These are phyloP conservation scores for Calyptomena viridis DNA, from an alignment of 2,113 vertebrate genomes.

Conservation along the genomic window DNA sequence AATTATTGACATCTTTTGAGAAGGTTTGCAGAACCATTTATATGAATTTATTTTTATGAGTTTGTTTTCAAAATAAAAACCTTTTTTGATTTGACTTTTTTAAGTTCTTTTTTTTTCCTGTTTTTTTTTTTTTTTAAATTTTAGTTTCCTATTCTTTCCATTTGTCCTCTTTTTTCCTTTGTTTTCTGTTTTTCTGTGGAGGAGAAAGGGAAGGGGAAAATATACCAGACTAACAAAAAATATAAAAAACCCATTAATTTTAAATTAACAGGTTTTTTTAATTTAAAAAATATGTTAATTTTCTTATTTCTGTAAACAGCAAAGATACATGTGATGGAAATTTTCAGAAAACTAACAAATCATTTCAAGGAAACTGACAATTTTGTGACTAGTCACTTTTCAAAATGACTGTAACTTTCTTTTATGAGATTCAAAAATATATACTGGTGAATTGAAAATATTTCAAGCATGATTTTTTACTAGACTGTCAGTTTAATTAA, in stretches of 20 bases:
- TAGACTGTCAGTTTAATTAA: slow-evolving; percentile 64
- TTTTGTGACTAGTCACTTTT: neutral
- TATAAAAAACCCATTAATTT: neutral
- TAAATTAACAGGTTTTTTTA: too few relatives aligned
- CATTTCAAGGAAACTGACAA: neutral
- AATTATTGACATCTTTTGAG: neutral
- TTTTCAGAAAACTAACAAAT: neutral
- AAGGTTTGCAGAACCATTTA: neutral
- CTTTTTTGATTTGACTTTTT: neutral
- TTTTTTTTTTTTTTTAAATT: neutral
- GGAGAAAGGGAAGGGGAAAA: neutral
- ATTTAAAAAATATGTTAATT: too few relatives aligned
- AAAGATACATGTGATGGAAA: neutral
- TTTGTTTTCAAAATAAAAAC: neutral
- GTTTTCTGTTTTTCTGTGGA: neutral
- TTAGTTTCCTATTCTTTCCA: neutral
- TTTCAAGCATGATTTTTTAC: slow-evolving; percentile 2
- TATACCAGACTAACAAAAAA: neutral
- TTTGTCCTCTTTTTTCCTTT: neutral
- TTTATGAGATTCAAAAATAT: neutral
- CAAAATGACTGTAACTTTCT: neutral
- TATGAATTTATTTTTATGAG: neutral
- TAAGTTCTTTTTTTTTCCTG: neutral
- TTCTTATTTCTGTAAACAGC: neutral
- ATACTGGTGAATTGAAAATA: neutral